These are phyloP conservation scores for Calonectris borealis DNA, from an alignment of 2,113 vertebrate species.

Conservation along the genomic window DNA sequence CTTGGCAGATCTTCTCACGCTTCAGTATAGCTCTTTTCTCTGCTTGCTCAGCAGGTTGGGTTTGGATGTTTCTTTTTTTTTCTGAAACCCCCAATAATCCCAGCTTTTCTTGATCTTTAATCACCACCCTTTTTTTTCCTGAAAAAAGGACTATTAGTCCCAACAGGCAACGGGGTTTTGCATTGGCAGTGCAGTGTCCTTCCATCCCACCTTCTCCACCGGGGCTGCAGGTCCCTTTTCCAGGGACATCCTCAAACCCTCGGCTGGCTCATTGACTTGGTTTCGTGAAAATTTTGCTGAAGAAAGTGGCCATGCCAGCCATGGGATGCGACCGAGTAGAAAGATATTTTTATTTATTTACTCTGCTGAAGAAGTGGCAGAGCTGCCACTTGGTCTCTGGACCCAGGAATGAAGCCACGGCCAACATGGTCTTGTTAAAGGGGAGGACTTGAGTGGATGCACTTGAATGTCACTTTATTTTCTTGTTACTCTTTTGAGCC, in stretches of 20 bases:
- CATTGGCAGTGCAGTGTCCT: neutral
- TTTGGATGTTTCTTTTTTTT: too few species aligned
- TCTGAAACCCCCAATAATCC: neutral
- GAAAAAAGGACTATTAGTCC: neutral
- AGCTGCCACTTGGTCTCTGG: neutral
- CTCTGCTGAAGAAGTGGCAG: neutral
- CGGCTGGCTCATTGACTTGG: neutral
- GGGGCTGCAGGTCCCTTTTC: neutral
- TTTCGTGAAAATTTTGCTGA: neutral
- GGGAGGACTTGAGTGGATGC: neutral
- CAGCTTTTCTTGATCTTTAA: neutral
- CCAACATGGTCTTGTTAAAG: neutral
- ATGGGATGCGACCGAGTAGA: too few species aligned
- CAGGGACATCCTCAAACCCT: neutral
- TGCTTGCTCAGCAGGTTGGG: neutral
- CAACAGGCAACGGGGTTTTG: neutral
- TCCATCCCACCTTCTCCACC: neutral
- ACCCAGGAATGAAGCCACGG: neutral
- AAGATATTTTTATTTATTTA: too few species aligned
- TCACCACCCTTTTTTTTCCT: neutral
- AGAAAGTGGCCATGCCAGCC: neutral
- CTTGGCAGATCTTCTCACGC: neutral
- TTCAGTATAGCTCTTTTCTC: neutral
- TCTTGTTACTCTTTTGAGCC: neutral
- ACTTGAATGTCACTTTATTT: neutral